These are phyloP conservation scores for Procambarus clarkii DNA, from an alignment of 1,140 invertebrate species.

Conservation along the genomic window DNA sequence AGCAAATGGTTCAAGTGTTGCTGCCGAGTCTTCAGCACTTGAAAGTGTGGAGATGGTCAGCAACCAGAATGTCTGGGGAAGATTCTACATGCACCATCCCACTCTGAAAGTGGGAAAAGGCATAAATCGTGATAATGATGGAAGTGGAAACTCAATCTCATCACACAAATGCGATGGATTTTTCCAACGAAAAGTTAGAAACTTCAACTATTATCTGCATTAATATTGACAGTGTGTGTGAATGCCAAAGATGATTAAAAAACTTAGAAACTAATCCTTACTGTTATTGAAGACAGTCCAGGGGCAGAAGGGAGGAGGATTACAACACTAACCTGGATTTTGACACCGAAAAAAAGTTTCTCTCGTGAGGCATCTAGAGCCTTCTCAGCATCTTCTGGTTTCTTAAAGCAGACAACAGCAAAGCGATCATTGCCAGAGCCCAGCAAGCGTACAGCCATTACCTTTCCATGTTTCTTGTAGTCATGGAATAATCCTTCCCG, in stretches of 20 bases:
- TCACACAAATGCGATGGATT: no score
- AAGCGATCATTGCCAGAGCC: slow-evolving; percentile 88
- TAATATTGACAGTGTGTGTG: background rate
- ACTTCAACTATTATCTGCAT: no score
- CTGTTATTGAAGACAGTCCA: background rate
- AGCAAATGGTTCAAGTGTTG: background rate
- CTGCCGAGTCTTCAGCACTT: background rate
- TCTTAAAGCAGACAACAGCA: slow-evolving; percentile 95
- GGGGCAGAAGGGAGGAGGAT: slow-evolving; percentile 2
- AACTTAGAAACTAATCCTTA: background rate
- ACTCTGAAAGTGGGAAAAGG: no score
- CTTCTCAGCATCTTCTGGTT: slow-evolving; percentile 96
- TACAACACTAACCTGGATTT: slow-evolving; percentile 88
- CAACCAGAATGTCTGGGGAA: background rate
- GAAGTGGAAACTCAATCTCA: background rate
- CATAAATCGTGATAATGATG: background rate
- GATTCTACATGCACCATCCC: background rate
- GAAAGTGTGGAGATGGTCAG: background rate
- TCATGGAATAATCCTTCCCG: slow-evolving; percentile 98
- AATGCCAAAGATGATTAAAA: background rate
- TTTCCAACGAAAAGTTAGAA: no score
- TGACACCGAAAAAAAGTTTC: slow-evolving; percentile 96
- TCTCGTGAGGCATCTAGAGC: slow-evolving; percentile 96
- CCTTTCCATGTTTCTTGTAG: slow-evolving; percentile 98
- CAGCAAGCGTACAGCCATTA: slow-evolving; percentile 93